Conservation (phyloP, 2,888 invertebrate genomes). For the Junonia oenone region DNA sequence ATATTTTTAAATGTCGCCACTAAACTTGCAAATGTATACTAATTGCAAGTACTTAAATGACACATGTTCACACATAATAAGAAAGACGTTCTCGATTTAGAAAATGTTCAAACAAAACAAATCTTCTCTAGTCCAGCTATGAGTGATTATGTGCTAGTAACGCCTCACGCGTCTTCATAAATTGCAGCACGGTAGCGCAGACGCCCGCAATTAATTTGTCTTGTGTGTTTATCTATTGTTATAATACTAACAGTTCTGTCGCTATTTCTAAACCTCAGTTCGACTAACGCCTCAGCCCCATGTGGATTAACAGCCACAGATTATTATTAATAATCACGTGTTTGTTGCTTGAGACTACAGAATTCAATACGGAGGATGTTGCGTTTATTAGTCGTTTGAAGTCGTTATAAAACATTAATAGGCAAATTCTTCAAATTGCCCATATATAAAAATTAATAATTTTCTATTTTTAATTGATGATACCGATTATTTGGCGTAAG, state of each 20-base stretch:
- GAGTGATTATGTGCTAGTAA: slow-evolving; percentile 4
- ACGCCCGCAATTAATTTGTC: slow-evolving; percentile 40
- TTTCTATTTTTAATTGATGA: too few species aligned
- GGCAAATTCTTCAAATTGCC: too few species aligned
- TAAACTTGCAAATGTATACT: too few species aligned
- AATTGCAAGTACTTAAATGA: background rate
- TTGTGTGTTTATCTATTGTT: slow-evolving; percentile 46
- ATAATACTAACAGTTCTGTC: slow-evolving; percentile 30
- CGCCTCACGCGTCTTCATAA: slow-evolving; percentile 33
- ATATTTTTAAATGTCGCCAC: too few species aligned
- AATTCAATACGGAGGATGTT: too few species aligned
- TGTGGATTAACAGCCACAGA: background rate
- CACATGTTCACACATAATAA: background rate
- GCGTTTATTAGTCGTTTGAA: too few species aligned
- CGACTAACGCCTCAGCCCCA: background rate
- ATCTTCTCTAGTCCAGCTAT: background rate
- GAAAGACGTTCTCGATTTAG: background rate
- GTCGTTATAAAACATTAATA: too few species aligned
- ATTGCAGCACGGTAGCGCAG: slow-evolving; percentile 34
- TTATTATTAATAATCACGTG: background rate
- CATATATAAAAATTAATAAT: too few species aligned
- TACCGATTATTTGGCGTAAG: too few species aligned
- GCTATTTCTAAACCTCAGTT: slow-evolving; percentile 16
- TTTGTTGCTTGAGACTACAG: too few species aligned
- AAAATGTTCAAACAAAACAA: background rate